A percentile compares a stretch with the other conserved stretches of the same genome.
These are phyloP conservation scores for Pseudotriccus pelzelni DNA, from an alignment of 2,797 vertebrate genomes.

Conservation along the genomic window DNA sequence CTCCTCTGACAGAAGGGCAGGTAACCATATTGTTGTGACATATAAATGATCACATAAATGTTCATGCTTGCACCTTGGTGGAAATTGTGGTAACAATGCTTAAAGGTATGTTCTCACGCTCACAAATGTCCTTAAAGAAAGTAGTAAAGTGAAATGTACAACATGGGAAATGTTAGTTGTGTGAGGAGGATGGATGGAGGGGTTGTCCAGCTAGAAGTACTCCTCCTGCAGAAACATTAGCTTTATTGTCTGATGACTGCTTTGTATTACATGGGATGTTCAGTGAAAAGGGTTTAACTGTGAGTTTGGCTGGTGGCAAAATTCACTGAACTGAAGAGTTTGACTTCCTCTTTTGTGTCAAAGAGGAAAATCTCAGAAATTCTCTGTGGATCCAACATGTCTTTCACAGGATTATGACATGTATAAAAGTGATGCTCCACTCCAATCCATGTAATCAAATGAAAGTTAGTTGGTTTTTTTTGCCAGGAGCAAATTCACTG, in stretches of 20 bases:
- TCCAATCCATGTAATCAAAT: neutral
- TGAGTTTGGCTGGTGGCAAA: neutral
- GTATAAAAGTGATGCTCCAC: neutral
- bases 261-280: neutral
- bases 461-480: neutral
- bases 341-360: neutral
- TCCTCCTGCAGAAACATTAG: neutral
- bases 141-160: neutral
- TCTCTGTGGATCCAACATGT: neutral
- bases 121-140: neutral
- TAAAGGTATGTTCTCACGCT: neutral
- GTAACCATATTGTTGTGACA: neutral
- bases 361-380: neutral
- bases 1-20: neutral
- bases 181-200: neutral
- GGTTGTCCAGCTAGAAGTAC: neutral
- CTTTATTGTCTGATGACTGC: neutral
- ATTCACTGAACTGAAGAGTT: neutral
- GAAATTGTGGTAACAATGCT: neutral
- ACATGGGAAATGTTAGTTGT: neutral
- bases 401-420: neutral
- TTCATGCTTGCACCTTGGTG: neutral
- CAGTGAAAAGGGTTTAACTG: neutral
- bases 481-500: neutral
- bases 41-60: neutral